Evolutionary conservation across 2,888 invertebrate species (phyloP).

Genomic region (Brachyopa scutellaris): DNA sequence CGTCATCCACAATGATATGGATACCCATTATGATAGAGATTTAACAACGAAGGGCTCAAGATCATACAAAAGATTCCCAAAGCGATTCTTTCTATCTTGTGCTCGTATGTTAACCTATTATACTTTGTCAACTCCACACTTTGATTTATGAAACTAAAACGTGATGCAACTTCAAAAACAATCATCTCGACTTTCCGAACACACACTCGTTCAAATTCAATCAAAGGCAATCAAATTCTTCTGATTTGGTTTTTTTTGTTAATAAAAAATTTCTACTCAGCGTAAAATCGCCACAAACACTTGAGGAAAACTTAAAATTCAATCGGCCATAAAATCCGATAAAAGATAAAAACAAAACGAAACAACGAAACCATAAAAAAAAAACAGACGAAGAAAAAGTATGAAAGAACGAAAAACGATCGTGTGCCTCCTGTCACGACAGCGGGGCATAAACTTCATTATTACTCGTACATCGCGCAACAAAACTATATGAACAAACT

Average conservation of each 20-base stretch:
- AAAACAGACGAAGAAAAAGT: neutral
- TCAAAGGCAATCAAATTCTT: conserved; percentile 36
- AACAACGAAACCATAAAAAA: conserved; percentile 24
- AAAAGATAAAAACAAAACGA: conserved; percentile 27
- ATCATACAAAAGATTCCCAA: too few relatives aligned
- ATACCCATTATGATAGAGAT: neutral
- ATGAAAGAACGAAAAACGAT: conserved; percentile 43
- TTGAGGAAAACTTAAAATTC: conserved; percentile 38
- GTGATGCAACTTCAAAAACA: conserved; percentile 8
- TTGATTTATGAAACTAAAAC: conserved; percentile 40
- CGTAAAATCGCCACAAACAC: conserved; percentile 33
- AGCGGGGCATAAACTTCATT: conserved; percentile 50
- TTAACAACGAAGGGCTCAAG: neutral
- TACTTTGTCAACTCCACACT: conserved; percentile 11
- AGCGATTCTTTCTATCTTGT: too few relatives aligned
- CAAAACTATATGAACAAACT: neutral
- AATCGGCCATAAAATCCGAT: conserved; percentile 42
- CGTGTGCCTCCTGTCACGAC: conserved; percentile 62
- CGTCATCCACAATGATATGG: neutral
- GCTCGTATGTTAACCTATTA: neutral
- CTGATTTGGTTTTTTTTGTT: neutral
- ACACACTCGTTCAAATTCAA: conserved; percentile 22
- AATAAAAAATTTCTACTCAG: conserved; percentile 3
- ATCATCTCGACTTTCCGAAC: neutral
- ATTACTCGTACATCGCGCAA: conserved; percentile 37